Evolutionary conservation across 1,140 invertebrate species (phyloP).

Genomic region (Gryon sp.): DNA sequence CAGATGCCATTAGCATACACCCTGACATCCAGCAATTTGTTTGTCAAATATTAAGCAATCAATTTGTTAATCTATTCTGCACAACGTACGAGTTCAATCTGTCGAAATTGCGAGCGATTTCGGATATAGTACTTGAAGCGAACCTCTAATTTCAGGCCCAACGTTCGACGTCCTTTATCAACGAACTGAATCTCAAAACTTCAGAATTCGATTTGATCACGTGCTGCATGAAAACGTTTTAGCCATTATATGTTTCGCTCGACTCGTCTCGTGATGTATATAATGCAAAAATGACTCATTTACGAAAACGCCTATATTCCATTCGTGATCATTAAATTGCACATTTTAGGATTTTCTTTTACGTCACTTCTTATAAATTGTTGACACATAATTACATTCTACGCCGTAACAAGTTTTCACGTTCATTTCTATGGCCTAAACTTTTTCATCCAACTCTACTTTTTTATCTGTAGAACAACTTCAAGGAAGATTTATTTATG

Average conservation of each 20-base stretch:
- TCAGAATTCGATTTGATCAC: conserved; percentile 43
- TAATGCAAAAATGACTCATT: conserved; percentile 33
- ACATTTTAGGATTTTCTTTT: conserved; percentile 8
- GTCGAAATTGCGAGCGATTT: conserved; percentile 45
- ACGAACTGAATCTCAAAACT: conserved; percentile 52
- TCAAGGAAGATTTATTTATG: too few species aligned
- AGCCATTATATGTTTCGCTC: conserved; percentile 22
- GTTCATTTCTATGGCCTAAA: too few species aligned
- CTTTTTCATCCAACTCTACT: too few species aligned
- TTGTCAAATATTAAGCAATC: conserved; percentile 53
- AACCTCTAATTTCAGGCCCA: conserved; percentile 46
- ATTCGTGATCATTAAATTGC: conserved; percentile 25
- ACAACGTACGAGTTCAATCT: conserved; percentile 22
- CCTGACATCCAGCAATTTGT: conserved; percentile 21
- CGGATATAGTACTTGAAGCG: conserved; percentile 24
- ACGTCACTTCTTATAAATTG: background rate
- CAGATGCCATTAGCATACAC: conserved; percentile 21
- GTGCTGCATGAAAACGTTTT: conserved; percentile 32
- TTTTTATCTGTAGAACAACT: too few species aligned
- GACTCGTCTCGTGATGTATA: background rate
- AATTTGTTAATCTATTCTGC: conserved; percentile 52
- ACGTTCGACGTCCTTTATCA: conserved; percentile 41
- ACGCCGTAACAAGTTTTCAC: background rate
- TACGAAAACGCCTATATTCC: conserved; percentile 17
- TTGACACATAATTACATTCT: conserved; percentile 3